Conservation (phyloP, 2,797 vertebrate genomes). For the Protonibea diacanthus region DNA sequence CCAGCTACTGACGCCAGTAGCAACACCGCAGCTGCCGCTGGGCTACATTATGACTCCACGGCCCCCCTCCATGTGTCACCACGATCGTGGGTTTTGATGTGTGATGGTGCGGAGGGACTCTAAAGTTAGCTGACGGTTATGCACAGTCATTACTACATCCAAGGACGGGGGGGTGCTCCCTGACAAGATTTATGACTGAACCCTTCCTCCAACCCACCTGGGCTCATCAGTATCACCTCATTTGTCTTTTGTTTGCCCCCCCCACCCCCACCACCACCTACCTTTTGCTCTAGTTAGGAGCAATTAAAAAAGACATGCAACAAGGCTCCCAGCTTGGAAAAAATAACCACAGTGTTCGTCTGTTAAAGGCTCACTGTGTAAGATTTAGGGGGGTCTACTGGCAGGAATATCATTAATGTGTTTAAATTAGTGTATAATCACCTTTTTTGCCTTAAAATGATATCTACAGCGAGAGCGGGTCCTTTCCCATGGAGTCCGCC, state of each 20-base stretch:
- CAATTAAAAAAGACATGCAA: not conserved
- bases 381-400: too few relatives aligned
- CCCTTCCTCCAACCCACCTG: not conserved
- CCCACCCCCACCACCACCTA: not conserved
- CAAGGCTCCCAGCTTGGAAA: not conserved
- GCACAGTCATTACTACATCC: not conserved
- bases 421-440: too few relatives aligned
- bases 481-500: too few relatives aligned
- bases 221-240: slow-evolving; percentile 12
- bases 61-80: slow-evolving; percentile 28
- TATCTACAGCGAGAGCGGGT: too few relatives aligned
- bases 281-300: not conserved
- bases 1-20: slow-evolving; percentile 64
- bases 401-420: too few relatives aligned
- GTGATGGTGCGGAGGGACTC: slow-evolving; percentile 7
- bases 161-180: not conserved
- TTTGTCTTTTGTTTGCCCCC: not conserved
- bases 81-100: slow-evolving; percentile 18
- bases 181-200: not conserved
- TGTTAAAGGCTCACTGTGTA: too few relatives aligned
- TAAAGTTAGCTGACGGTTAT: slow-evolving; percentile 16
- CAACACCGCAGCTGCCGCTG: slow-evolving; percentile 53
- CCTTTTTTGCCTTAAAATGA: too few relatives aligned
- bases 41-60: slow-evolving; percentile 21
- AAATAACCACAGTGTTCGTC: not conserved